Base-by-base conservation (phyloP, 2,888 invertebrate species). In the Phaedon cochleariae region DNA sequence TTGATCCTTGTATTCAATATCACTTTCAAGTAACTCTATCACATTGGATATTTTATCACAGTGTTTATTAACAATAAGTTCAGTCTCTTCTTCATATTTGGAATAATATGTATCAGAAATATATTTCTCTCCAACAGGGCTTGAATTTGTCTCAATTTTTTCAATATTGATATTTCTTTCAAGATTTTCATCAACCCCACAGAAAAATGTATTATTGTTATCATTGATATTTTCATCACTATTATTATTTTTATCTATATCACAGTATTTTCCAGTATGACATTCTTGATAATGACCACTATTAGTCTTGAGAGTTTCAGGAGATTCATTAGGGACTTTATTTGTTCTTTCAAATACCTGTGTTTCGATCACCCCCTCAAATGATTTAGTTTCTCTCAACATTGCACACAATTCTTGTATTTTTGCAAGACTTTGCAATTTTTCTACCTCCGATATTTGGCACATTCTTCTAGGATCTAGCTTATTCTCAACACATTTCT, bases 221-320 rank as follows among this genome's bases (percentile, higher is more conserved):
- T 54, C 34, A 12, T 54, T 31, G 20, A 54, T 34, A 34, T 31
- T 54, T 34, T 59, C 59, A 51, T 62, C 59, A 55, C 59, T 62
- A 59, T 65, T 62, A 62, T 66, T 62, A 55, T 62, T 62, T 58
- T 59, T 55, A 34, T 64, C 64, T 55, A 22, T 59, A 66, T 66
- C 65, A 62, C 62, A 65, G 62, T 37, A 59, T 61, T 57, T 37
- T 9, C 26, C 54, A 54, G 12, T 4, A 34, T 12, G 6, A 2
- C 15, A 29, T n/a, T 34, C 53, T 1, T 22, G 18, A 53, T 53
- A 29, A 20, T 48, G 26, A 26, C 3, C 7, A 26, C 7, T 46
- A 61, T 7, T n/a, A n/a, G 46, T 45, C 17, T 54, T 7, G n/a
- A 2, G 5, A 34, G 34, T 34, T 9, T 34, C 7, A 2, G 10